These are phyloP conservation scores for Tenthredo distinguenda DNA, from an alignment of 2,888 invertebrate species.

Conservation along the genomic window DNA sequence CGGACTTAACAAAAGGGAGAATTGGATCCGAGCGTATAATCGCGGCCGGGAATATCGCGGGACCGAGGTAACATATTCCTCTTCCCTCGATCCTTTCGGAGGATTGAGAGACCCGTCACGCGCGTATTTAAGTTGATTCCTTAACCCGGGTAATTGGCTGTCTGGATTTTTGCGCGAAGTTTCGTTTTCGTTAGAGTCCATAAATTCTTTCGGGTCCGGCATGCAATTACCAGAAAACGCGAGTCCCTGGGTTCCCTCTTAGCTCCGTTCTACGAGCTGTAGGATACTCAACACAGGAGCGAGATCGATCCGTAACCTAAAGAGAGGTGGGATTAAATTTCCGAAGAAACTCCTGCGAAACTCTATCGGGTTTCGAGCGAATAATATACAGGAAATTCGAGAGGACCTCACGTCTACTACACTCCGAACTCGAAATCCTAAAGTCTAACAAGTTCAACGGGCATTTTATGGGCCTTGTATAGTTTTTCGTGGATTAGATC, in stretches of 20 bases:
- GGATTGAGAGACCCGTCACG: background rate
- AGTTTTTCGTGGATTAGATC: background rate
- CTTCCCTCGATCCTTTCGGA: background rate
- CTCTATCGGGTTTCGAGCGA: constrained; percentile 45
- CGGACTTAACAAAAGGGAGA: background rate
- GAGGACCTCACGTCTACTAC: background rate
- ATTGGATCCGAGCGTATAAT: background rate
- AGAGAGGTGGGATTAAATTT: constrained; percentile 36
- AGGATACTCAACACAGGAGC: background rate
- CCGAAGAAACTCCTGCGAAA: background rate
- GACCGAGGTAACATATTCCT: background rate
- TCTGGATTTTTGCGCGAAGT: constrained; percentile 3
- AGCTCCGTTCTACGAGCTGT: background rate
- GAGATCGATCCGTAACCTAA: constrained; percentile 30
- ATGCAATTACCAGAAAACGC: constrained; percentile 46
- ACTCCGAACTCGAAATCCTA: background rate
- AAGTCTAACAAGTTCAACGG: background rate
- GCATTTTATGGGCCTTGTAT: background rate
- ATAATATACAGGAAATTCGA: constrained; percentile 37
- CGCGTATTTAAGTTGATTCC: constrained; percentile 8
- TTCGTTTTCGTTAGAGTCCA: constrained; percentile 25
- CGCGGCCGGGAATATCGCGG: background rate
- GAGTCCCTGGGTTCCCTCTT: background rate
- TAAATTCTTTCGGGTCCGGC: constrained; percentile 45
- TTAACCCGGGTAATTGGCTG: constrained; percentile 24